Evolutionary conservation across 2,113 vertebrate genomes (phyloP).

Genomic region (Benthochromis sp.): DNA sequence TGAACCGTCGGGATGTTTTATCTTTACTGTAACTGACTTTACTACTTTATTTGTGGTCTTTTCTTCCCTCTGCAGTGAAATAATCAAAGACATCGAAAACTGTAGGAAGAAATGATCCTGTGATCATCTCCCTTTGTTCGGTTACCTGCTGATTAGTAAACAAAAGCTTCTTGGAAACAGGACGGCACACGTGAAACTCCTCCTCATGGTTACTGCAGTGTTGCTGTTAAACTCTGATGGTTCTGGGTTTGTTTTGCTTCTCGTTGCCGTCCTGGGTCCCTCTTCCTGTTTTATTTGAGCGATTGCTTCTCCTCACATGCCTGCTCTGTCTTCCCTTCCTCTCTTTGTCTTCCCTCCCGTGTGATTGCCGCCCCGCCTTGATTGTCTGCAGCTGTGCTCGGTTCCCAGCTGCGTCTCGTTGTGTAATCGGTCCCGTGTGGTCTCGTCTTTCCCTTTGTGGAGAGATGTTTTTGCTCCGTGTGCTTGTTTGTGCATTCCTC

Average conservation of each 20-base stretch:
- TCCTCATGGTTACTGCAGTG: not conserved
- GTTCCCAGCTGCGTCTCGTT: not conserved
- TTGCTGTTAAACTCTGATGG: not conserved
- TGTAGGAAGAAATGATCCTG: not conserved
- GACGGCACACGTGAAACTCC: not conserved
- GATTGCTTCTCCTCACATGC: not conserved
- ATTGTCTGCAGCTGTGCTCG: not conserved
- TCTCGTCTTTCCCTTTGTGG: not conserved
- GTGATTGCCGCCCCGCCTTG: rapidly evolving
- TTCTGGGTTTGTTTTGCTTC: not conserved
- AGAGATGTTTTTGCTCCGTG: not conserved
- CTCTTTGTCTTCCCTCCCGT: not conserved
- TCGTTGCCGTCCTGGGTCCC: rapidly evolving
- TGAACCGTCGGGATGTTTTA: rapidly evolving
- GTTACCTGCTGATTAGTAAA: not conserved
- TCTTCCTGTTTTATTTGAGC: not conserved
- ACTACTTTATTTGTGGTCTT: not conserved
- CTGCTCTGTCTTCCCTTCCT: not conserved
- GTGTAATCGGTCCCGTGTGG: not conserved
- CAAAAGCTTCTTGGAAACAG: not conserved
- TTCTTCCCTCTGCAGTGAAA: not conserved
- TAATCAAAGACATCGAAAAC: rapidly evolving
- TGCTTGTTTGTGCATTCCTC: not conserved
- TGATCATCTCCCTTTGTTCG: not conserved
- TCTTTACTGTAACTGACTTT: rapidly evolving